phyloP scores from a whole-genome alignment of 2,888 invertebrate species.

The Drosophila fungiperda region DNA sequence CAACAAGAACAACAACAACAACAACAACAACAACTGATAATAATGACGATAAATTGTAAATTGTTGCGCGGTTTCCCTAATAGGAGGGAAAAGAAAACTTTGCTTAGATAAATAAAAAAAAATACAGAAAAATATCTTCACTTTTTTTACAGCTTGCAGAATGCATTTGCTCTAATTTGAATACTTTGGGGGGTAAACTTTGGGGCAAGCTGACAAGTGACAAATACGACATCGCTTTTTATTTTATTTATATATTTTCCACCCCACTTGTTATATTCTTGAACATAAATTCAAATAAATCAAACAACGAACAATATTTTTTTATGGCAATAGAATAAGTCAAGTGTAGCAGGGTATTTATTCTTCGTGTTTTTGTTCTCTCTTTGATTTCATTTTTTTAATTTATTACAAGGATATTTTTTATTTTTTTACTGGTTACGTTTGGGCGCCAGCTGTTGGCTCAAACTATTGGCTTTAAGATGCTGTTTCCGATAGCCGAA shows the following conservation, averaged over 20 bases:
- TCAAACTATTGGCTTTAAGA: neutral
- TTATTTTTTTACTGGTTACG: neutral
- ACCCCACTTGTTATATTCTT: too few species aligned
- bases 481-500: neutral
- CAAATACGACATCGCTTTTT: neutral
- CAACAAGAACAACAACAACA: slow-evolving; percentile 49
- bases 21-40: slow-evolving; percentile 47
- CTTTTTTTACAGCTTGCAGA: neutral
- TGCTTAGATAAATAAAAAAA: neutral
- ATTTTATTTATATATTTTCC: neutral
- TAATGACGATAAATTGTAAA: slow-evolving; percentile 40
- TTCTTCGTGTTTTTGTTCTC: accelerated
- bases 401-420: neutral
- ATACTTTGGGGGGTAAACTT: neutral
- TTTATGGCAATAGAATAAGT: neutral
- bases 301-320: neutral
- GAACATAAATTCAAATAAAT: neutral
- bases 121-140: slow-evolving; percentile 9
- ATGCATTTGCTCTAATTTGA: slow-evolving; percentile 5
- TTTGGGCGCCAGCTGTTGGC: neutral
- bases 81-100: slow-evolving; percentile 1
- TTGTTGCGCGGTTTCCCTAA: slow-evolving; percentile 20
- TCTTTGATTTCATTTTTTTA: too few species aligned
- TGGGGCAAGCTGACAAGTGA: neutral
- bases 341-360: accelerated